Evolutionary conservation across 2,797 vertebrate genomes (phyloP).

Genomic region (Rhinella marina): DNA sequence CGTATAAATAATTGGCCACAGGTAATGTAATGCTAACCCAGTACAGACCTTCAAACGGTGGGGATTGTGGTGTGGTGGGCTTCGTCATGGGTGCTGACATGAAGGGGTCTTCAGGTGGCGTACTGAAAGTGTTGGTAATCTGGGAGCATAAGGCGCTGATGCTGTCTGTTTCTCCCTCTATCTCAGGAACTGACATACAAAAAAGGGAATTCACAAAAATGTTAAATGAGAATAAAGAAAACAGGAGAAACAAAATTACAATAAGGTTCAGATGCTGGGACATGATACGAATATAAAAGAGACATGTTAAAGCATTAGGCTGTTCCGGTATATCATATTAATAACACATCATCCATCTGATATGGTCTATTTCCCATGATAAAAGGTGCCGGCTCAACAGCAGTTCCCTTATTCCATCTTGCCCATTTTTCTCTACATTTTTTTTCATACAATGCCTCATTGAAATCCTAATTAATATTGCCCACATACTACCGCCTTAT

Average conservation of each 20-base stretch:
- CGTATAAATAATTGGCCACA: not conserved
- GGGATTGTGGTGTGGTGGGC: conserved; percentile 89
- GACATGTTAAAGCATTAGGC: no score
- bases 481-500: no score
- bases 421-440: no score
- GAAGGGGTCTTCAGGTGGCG: conserved; percentile 91
- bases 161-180: conserved; percentile 92
- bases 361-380: no score
- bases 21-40: not conserved
- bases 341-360: no score
- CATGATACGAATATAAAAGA: not conserved
- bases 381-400: no score
- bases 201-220: not conserved
- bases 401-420: no score
- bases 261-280: not conserved
- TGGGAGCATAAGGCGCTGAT: conserved; percentile 96
- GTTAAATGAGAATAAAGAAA: not conserved
- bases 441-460: no score
- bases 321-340: no score
- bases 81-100: conserved; percentile 94
- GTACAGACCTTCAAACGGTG: conserved; percentile 87
- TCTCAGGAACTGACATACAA: conserved; percentile 82
- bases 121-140: conserved; percentile 93
- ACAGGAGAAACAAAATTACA: not conserved
- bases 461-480: no score